These are phyloP conservation scores for Eupleurogrammus muticus DNA, from an alignment of 2,797 vertebrate species.

Conservation along the genomic window DNA sequence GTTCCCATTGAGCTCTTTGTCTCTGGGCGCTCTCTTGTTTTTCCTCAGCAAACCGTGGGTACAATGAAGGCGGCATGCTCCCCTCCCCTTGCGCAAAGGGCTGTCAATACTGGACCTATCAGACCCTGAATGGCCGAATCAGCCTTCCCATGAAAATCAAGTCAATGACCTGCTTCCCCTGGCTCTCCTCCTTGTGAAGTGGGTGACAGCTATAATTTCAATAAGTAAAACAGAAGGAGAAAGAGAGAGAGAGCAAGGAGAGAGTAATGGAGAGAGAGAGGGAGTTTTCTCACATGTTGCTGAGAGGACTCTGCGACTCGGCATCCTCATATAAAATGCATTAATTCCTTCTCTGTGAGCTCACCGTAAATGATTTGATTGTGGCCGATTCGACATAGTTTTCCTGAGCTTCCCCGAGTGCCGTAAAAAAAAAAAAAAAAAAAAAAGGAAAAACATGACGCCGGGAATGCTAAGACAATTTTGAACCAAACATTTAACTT, in stretches of 20 bases:
- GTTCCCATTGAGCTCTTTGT: conserved; percentile 93
- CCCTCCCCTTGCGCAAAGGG: conserved; percentile 80
- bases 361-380: conserved; percentile 92
- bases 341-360: conserved; percentile 90
- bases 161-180: conserved; percentile 91
- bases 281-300: conserved; percentile 88
- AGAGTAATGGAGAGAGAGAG: conserved; percentile 80
- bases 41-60: conserved; percentile 86
- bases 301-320: conserved; percentile 82
- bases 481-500: conserved; percentile 87
- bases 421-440: conserved; percentile 33
- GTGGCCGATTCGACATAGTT: conserved; percentile 91
- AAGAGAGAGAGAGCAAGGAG: conserved; percentile 28
- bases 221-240: conserved; percentile 74
- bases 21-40: conserved; percentile 88
- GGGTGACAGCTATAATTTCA: conserved; percentile 89
- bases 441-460: conserved; percentile 75
- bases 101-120: conserved; percentile 88
- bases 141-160: conserved; percentile 98
- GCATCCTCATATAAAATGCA: conserved; percentile 91
- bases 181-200: conserved; percentile 84
- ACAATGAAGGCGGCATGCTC: conserved; percentile 82
- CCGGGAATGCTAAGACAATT: conserved; percentile 88
- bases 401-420: conserved; percentile 62
- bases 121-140: conserved; percentile 87